These are phyloP conservation scores for Glomeris maerens DNA, from an alignment of 1,140 invertebrate genomes.

Conservation along the genomic window DNA sequence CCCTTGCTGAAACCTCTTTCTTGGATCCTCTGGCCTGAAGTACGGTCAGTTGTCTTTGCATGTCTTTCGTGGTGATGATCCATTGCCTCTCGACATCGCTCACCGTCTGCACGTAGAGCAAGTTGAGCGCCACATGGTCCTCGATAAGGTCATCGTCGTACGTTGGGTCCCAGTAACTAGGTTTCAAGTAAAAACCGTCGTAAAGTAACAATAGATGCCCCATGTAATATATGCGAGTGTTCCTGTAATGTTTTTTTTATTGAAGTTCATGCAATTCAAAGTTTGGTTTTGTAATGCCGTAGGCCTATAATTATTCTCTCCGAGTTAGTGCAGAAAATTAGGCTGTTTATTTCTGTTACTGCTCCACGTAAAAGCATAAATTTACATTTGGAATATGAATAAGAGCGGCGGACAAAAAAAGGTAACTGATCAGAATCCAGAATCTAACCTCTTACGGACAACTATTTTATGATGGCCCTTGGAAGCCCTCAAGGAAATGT, in stretches of 20 bases:
- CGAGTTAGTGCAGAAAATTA: too few relatives aligned
- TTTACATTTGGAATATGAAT: too few relatives aligned
- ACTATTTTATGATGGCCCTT: conserved; percentile 49
- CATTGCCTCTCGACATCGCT: conserved; percentile 73
- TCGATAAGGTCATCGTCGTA: conserved; percentile 67
- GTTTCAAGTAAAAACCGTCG: too few relatives aligned
- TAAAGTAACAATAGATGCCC: too few relatives aligned
- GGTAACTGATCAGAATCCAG: conserved; percentile 28
- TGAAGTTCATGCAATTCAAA: too few relatives aligned
- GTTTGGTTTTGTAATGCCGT: too few relatives aligned
- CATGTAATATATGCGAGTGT: too few relatives aligned
- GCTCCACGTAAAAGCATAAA: too few relatives aligned
- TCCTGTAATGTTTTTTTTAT: too few relatives aligned
- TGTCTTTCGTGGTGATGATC: conserved; percentile 56
- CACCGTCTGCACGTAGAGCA: conserved; percentile 74
- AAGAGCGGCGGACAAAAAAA: too few relatives aligned
- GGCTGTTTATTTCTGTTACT: too few relatives aligned
- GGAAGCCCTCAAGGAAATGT: conserved; percentile 62
- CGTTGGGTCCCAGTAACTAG: conserved; percentile 72
- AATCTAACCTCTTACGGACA: conserved; percentile 63
- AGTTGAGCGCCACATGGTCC: conserved; percentile 63
- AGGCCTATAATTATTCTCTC: too few relatives aligned
- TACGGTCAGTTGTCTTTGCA: conserved; percentile 47
- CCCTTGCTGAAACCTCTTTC: conserved; percentile 46
- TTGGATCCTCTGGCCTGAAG: conserved; percentile 61